Conservation (phyloP, 2,797 vertebrate genomes). For the Octomys mimax region DNA sequence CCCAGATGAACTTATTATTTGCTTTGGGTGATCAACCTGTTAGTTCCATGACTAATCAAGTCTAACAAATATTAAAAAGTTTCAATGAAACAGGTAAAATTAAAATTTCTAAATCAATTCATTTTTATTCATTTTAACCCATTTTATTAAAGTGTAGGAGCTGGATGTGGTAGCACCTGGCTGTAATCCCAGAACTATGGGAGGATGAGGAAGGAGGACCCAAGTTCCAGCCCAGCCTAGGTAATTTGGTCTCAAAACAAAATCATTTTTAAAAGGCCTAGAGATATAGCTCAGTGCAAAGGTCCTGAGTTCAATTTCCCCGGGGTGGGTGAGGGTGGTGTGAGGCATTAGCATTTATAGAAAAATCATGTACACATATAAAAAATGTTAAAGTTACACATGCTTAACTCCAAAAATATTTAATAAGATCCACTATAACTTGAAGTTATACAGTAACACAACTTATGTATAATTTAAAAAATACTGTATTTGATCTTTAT, state of each 20-base stretch:
- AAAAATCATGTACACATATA: not conserved
- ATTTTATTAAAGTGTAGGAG: constrained; percentile 10
- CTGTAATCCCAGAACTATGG: not conserved
- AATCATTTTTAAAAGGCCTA: not conserved
- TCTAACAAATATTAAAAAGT: constrained; percentile 6
- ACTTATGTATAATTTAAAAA: constrained; percentile 4
- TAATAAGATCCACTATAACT: constrained; percentile 35
- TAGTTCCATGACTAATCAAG: constrained; percentile 56
- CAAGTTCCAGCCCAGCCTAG: not conserved
- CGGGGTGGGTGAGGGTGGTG: no score
- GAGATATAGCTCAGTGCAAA: not conserved
- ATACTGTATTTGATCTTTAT: constrained; percentile 30
- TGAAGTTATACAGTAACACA: constrained; percentile 24
- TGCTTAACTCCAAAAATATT: constrained; percentile 54
- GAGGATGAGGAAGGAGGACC: not conserved
- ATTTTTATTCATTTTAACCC: constrained; percentile 47
- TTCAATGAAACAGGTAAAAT: constrained; percentile 15
- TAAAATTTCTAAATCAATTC: constrained; percentile 34
- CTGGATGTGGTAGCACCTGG: not conserved
- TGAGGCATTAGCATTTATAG: not conserved
- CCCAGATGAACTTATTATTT: constrained; percentile 48
- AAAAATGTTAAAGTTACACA: not conserved
- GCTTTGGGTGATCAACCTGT: constrained; percentile 30
- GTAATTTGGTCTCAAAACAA: not conserved
- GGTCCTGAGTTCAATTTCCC: not conserved